Conservation (phyloP, 2,113 vertebrate species). For the Megaptera novaeangliae region DNA sequence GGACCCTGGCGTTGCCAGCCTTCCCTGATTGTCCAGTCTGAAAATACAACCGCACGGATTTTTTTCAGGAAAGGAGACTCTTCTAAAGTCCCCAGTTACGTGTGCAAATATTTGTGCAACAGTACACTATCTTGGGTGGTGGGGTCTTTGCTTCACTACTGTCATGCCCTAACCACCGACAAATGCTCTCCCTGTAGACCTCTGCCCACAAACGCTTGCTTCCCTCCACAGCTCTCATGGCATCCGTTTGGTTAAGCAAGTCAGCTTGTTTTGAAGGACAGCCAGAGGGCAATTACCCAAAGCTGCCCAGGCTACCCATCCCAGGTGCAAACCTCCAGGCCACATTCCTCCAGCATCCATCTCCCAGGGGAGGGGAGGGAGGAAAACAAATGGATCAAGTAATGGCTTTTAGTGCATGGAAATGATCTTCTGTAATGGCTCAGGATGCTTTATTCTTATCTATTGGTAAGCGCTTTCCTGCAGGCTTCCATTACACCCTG, state of each 20-base stretch:
- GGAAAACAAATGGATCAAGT: slow-evolving; percentile 41
- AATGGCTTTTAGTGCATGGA: slow-evolving; percentile 57
- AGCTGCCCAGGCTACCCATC: neutral
- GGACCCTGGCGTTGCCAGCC: neutral
- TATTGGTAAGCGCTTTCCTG: slow-evolving; percentile 8
- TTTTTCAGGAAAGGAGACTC: neutral
- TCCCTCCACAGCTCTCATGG: neutral
- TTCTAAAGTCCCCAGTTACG: neutral
- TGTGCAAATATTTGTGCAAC: slow-evolving; percentile 36
- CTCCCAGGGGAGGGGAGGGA: slow-evolving; percentile 1
- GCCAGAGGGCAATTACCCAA: neutral
- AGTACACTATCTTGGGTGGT: neutral
- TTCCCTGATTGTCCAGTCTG: slow-evolving; percentile 7
- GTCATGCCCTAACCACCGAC: neutral
- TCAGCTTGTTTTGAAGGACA: slow-evolving; percentile 30
- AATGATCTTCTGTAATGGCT: slow-evolving; percentile 54
- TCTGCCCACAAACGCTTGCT: neutral
- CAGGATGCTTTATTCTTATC: slow-evolving; percentile 52
- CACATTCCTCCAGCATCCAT: slow-evolving; percentile 10
- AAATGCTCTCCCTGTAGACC: neutral
- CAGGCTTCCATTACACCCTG: slow-evolving; percentile 35
- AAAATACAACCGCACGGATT: neutral
- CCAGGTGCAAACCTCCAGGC: slow-evolving; percentile 27
- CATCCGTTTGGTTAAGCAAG: slow-evolving; percentile 14
- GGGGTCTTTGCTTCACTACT: neutral